Evolutionary conservation across 2,797 vertebrate species (phyloP).

Genomic region (Lithobates pipiens): DNA sequence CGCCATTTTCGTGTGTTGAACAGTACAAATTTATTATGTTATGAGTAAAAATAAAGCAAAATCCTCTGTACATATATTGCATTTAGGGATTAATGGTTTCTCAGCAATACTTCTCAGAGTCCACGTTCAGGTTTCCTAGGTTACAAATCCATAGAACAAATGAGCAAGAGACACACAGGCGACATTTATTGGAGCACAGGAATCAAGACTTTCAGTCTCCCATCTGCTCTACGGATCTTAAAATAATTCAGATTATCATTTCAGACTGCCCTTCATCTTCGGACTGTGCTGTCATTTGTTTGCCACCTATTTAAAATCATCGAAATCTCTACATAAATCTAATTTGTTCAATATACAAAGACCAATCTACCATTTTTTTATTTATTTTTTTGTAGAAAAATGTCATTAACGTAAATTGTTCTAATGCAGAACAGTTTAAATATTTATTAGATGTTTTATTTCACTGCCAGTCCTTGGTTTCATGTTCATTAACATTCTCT

Average conservation of each 20-base stretch:
- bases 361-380: not conserved
- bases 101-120: slow-evolving; percentile 25
- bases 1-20: not conserved
- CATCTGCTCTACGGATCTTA: slow-evolving; percentile 28
- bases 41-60: slow-evolving; percentile 10
- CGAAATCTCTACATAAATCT: not conserved
- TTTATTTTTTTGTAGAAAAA: no score
- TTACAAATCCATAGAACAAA: slow-evolving; percentile 47
- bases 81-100: slow-evolving; percentile 24
- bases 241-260: slow-evolving; percentile 12
- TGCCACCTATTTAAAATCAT: not conserved
- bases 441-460: not conserved
- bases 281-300: not conserved
- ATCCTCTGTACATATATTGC: slow-evolving; percentile 3
- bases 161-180: slow-evolving; percentile 28
- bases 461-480: not conserved
- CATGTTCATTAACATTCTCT: not conserved
- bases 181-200: slow-evolving; percentile 6
- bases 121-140: slow-evolving; percentile 40
- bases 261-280: not conserved
- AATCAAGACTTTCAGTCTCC: slow-evolving; percentile 31
- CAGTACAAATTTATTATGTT: not conserved
- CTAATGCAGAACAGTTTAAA: not conserved
- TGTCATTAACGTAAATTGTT: not conserved
- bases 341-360: not conserved